Evolutionary conservation across 2,113 vertebrate species (phyloP), one percentile per base, ranked within the genome.

Genomic region (Numida meleagris): DNA sequence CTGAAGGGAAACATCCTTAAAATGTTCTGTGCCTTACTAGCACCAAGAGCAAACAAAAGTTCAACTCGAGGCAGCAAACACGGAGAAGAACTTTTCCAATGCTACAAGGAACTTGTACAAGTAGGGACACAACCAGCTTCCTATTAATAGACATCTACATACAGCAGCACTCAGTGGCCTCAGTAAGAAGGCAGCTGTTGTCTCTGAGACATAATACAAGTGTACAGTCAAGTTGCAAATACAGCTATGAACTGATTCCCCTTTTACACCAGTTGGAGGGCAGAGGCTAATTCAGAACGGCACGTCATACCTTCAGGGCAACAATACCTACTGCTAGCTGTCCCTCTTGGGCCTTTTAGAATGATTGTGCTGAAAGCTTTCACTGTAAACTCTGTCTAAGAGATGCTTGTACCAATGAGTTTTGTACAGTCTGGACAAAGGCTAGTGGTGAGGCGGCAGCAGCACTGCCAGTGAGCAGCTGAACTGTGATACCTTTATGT

Each of bases 31-130:
- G 73, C 68, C 57, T 83, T 81, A 51, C n/a, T 43, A 61, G 51
- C 58, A 86, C 51, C 65, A 82, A 90, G 33, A 90, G n/a, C 76
- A 94, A 95, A 90, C 65, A 59, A 78, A 83, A 34, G 82, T 75
- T 94, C 82, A 82, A 11, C 48, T 11, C 7, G 0, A 73, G 90
- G 82, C 89, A 95, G 65, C 66, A 94, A 86, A 84, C 38, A 91
- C 0, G 1, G 46, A 86, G 29, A 84, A 83, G 67, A 38, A n/a
- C 63, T 40, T 86, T 77, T 59, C 57, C 79, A 93, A 43, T 18
- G 61, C 48, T 48, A 67, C 51, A 65, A 65, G 61, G 67, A 83
- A 65, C 68, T 43, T 81, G 9, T 29, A 31, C 50, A 57, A 84
- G 61, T 14, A 3, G 6, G 42, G 65, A 77, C 57, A 57, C 4